Percentiles rank a stretch among this genome's conserved stretches.
Evolutionary conservation across 2,797 vertebrate species (phyloP).

Genomic region (Labeo calbasu): DNA sequence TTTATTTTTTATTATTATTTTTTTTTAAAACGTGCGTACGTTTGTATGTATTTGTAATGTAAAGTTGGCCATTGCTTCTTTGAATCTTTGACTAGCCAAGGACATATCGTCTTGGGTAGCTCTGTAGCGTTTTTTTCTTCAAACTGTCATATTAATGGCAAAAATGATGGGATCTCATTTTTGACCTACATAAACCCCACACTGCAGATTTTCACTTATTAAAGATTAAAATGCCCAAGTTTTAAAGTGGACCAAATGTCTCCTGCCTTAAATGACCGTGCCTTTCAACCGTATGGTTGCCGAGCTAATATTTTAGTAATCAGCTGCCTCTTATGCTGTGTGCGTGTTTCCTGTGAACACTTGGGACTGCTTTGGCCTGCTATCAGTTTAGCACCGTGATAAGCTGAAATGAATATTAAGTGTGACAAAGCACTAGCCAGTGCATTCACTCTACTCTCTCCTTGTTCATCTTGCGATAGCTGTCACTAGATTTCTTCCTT

Average conservation of each 20-base stretch:
- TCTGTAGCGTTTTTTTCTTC: conserved; percentile 5
- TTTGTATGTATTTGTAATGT: too few relatives aligned
- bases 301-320: conserved; percentile 68
- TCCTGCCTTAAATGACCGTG: conserved; percentile 47
- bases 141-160: conserved; percentile 48
- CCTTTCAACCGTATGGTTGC: conserved; percentile 50
- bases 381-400: conserved; percentile 5
- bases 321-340: conserved; percentile 26
- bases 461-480: conserved; percentile 18
- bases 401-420: conserved; percentile 16
- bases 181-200: conserved; percentile 57
- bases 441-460: background rate
- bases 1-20: too few relatives aligned
- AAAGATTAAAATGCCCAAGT: conserved; percentile 68
- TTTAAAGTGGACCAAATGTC: conserved; percentile 62
- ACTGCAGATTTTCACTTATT: conserved; percentile 61
- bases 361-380: background rate
- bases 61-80: too few relatives aligned
- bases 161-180: conserved; percentile 46
- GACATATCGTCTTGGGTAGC: too few relatives aligned
- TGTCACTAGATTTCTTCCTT: conserved; percentile 11
- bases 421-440: conserved; percentile 24
- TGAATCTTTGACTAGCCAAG: too few relatives aligned
- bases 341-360: conserved; percentile 9
- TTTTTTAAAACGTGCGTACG: too few relatives aligned